Conservation (phyloP, 2,113 vertebrate genomes). For the Crotalus horridus region DNA sequence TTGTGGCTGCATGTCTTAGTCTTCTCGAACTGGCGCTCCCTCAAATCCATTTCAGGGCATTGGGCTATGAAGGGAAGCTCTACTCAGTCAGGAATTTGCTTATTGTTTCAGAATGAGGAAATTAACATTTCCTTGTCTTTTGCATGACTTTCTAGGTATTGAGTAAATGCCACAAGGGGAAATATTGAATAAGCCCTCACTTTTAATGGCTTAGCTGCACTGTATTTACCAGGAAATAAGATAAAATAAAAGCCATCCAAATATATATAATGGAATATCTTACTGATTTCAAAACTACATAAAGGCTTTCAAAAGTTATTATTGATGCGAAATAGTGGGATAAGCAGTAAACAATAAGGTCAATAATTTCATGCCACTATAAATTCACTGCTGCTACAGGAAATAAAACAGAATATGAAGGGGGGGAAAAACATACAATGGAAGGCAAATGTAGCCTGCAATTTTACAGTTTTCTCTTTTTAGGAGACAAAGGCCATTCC, state of each 20-base stretch:
- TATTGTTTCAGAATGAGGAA: neutral
- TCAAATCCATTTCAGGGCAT: neutral
- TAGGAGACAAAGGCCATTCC: neutral
- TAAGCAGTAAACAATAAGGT: neutral
- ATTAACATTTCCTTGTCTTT: neutral
- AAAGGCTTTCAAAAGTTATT: conserved; percentile 1
- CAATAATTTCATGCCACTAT: conserved; percentile 5
- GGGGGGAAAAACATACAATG: neutral
- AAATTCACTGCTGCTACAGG: conserved; percentile 1
- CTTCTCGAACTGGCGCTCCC: neutral
- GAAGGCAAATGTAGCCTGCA: neutral
- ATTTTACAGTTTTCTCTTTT: conserved; percentile 1
- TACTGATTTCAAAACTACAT: conserved; percentile 9
- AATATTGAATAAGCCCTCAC: neutral
- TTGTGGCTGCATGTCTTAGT: neutral
- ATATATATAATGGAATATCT: neutral
- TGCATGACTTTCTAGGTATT: neutral
- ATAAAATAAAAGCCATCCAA: neutral
- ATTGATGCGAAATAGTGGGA: neutral
- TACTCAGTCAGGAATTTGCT: neutral
- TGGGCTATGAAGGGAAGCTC: neutral
- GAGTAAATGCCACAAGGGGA: neutral
- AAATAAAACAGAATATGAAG: conserved; percentile 22
- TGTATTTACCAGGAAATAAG: neutral
- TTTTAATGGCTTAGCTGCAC: neutral